Evolutionary conservation across 1,140 invertebrate genomes (phyloP).

Genomic region (Heliconius hermathena): DNA sequence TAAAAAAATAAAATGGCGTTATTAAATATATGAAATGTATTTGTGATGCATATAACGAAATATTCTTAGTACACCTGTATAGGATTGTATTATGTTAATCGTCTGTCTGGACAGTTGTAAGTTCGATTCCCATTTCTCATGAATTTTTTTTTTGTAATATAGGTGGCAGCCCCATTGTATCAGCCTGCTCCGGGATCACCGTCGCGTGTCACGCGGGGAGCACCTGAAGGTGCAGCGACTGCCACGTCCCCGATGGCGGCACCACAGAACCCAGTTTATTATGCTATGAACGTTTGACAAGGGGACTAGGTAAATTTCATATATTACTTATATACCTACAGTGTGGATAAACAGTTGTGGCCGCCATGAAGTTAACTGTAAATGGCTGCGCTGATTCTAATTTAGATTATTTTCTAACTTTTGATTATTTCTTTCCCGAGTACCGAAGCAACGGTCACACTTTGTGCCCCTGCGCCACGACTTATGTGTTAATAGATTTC

Average conservation of each 20-base stretch:
- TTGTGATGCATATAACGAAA: not conserved
- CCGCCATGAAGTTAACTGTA: no score
- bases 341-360: no score
- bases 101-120: no score
- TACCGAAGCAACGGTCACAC: no score
- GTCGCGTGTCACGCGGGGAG: conserved; percentile 58
- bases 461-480: no score
- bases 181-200: conserved; percentile 76
- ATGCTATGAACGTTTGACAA: conserved; percentile 84
- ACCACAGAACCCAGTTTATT: conserved; percentile 81
- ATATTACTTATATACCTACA: no score
- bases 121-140: no score
- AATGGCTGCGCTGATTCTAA: no score
- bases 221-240: conserved; percentile 69
- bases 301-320: conserved; percentile 74
- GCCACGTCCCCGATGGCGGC: conserved; percentile 70
- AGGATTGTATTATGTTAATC: not conserved
- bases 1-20: not conserved
- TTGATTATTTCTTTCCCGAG: no score
- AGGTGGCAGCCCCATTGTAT: conserved; percentile 76
- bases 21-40: not conserved
- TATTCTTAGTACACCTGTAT: not conserved
- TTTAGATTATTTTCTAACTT: no score
- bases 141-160: not conserved
- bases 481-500: no score